A percentile compares a stretch with the other conserved stretches of the same genome.
Conservation (phyloP, 2,113 vertebrate genomes). For the Glaucomys volans region DNA sequence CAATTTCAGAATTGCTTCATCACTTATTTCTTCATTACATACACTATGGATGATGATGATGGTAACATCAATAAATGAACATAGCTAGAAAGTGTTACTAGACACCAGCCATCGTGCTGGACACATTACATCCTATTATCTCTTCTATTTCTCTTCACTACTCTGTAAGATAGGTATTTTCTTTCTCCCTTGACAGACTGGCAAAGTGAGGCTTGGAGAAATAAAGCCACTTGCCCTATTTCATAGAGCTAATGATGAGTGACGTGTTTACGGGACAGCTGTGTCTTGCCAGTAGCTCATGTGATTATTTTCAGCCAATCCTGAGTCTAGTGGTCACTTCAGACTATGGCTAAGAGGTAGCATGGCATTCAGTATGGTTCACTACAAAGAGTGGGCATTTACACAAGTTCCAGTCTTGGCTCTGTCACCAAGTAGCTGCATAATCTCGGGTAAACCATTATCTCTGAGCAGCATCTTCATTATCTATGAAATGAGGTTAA, state of each 20-base stretch:
- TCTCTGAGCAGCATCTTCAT: background rate
- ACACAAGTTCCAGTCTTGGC: background rate
- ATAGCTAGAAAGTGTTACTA: background rate
- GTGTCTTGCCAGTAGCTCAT: background rate
- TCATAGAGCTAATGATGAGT: background rate
- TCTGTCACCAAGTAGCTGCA: background rate
- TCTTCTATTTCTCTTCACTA: background rate
- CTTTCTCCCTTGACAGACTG: background rate
- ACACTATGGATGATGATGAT: background rate
- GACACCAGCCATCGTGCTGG: background rate
- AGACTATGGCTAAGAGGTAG: background rate
- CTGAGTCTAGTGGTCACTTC: background rate
- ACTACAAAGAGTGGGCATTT: background rate
- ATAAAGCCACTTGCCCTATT: background rate
- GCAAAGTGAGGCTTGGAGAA: background rate
- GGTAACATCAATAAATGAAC: background rate
- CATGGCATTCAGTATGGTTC: background rate
- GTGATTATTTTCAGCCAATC: background rate
- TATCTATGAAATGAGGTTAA: background rate
- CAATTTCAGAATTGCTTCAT: conserved; percentile 5
- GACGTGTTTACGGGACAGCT: background rate
- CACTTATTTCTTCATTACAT: background rate
- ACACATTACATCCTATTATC: background rate
- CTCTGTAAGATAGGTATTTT: background rate
- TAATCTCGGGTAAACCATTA: background rate